Base-by-base conservation (phyloP, 2,888 invertebrate genomes). In the Ashinkailepas kermadecensis region DNA sequence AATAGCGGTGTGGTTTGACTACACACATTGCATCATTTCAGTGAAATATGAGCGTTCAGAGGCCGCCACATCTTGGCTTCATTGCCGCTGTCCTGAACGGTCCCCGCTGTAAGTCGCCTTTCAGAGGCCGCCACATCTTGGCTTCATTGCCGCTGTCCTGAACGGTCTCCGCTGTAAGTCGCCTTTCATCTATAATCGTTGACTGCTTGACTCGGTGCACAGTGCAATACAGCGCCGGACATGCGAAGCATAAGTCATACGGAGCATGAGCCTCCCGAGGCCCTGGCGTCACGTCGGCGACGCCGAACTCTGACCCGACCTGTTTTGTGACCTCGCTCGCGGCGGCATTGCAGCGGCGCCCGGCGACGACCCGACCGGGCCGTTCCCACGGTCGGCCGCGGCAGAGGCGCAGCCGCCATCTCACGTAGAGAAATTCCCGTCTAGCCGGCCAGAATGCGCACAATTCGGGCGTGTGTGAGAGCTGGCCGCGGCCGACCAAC, bases 381-480 rank as follows among this genome's bases (percentile, higher is more conserved):
- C 8, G 65, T 8, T 18, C 18, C n/a, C 15, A 3, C 67, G 25
- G 25, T 25, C 67, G 67, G 7, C 25, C n/a, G 12, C 67, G 62
- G 18, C 62, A 8, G 18, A 8, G 62, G 62, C 62, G 62, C 15
- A 15, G 62, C 62, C 21, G 67, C 67, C 67, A n/a, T 67, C 67
- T n/a, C 67, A n/a, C 67, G n/a, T 67, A 10, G 25, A 7, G 8
- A 18, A 39, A 65, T 65, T 74, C 25, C 54, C 74, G 8, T 74
- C 74, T 9, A 54, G 54, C 74, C 54, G 74, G 18, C 74, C 74
- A 74, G 74, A 74, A 74, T 74, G 74, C 74, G 74, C 23, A 25
- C 59, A 59, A 59, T 59, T 59, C 59, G 59, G 59, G 15, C 59
- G 59, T 11, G 12, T 15, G 59, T 59, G 59, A 59, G 59, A 59